phyloP scores from a whole-genome alignment of 2,113 vertebrate species.

The Ranitomeya variabilis region DNA sequence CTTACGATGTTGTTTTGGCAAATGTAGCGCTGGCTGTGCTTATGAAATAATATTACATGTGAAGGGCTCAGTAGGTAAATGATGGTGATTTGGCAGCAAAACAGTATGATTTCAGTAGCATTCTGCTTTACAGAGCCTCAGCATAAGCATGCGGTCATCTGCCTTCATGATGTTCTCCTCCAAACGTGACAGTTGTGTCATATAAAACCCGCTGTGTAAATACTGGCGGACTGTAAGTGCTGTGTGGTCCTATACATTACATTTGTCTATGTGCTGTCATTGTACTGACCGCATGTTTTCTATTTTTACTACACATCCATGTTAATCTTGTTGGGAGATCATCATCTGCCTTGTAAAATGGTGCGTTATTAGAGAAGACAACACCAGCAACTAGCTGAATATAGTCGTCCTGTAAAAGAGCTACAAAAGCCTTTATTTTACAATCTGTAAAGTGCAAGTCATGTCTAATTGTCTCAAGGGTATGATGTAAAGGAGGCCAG shows the following conservation, averaged over 20 bases:
- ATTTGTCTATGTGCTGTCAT: not conserved
- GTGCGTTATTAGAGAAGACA: not conserved
- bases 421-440: not conserved
- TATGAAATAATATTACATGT: not conserved
- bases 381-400: not conserved
- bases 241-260: slow-evolving; percentile 35
- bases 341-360: not conserved
- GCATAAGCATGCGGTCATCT: not conserved
- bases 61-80: not conserved
- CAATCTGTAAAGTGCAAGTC: not conserved
- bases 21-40: not conserved
- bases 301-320: not conserved
- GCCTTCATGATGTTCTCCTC: not conserved
- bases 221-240: not conserved
- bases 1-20: not conserved
- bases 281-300: not conserved
- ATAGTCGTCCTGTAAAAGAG: not conserved
- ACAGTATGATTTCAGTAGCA: not conserved
- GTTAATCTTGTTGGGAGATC: not conserved
- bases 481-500: not conserved
- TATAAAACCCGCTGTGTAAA: slow-evolving; percentile 9
- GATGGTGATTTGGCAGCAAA: not conserved
- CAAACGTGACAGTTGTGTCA: not conserved
- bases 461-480: not conserved
- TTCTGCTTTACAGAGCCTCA: not conserved